Base-by-base conservation (phyloP, 2,888 invertebrate genomes). In the Tiliacea citrago region DNA sequence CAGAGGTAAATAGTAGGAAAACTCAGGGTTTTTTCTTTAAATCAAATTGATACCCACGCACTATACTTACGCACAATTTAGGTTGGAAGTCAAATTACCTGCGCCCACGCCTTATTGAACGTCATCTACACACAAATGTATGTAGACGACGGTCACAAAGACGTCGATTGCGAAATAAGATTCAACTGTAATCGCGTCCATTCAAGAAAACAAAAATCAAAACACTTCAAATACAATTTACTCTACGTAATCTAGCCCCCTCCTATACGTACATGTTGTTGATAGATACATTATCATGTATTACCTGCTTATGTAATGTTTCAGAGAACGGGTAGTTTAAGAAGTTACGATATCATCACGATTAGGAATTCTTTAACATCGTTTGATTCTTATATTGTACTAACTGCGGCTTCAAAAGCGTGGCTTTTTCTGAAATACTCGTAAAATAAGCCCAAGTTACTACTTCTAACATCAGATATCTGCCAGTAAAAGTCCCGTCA, bases 211-310 rank as follows among this genome's bases (percentile, higher is more conserved):
- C 51, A 49, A 53, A 47, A 2, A n/a, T 1, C 18, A 24, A 45
- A n/a, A 18, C 16, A 10, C 51, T 51, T 51, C 8, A 51, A 10
- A 73, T 1, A 60, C 51, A 60, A 60, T 55, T 42, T 42, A 35
- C 49, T 62, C 8, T 29, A 29, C 29, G 3, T 24, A 13, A 21
- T 13, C 35, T 45, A 53, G 47, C 66, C 71, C 71, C 39, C 3
- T 16, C 1, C 4, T 18, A 63, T 0, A n/a, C 13, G 29, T 12
- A 16, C 24, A 49, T 79, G 73, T 53, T 61, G 1, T 21, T 72
- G 60, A 79, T 61, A 61, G 47, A 47, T 53, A 65, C 39, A 65
- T 55, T 71, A 71, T 79, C 60, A 12, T 35, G 60, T 77, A 76
- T 47, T 29, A 24, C 57, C 24, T 47, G 21, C n/a, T 42, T 65